Conservation (phyloP, 2,113 vertebrate genomes). For the Melanerpes formicivorus region DNA sequence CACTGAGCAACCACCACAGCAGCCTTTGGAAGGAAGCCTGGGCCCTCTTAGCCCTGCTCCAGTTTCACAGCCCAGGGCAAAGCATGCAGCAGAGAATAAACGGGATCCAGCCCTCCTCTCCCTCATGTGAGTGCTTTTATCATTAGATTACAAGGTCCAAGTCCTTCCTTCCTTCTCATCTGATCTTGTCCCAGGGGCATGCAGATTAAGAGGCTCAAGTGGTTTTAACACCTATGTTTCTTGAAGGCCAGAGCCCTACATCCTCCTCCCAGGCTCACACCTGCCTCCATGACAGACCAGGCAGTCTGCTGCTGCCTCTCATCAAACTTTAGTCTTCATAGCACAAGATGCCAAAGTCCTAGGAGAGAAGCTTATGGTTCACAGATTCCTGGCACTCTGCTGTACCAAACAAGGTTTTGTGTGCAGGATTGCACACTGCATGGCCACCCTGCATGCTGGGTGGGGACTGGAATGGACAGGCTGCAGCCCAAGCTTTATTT, state of each 20-base stretch:
- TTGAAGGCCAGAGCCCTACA: neutral
- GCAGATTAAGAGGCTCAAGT: neutral
- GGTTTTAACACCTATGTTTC: neutral
- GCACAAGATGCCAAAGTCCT: constrained; percentile 6
- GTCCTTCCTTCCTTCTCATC: constrained; percentile 17
- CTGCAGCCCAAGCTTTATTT: neutral
- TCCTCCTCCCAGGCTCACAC: neutral
- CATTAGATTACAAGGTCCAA: neutral
- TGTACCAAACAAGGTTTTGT: neutral
- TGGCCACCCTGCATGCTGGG: neutral
- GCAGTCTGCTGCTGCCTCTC: neutral
- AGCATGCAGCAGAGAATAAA: neutral
- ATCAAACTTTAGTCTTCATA: neutral
- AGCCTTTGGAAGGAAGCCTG: neutral
- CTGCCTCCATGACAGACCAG: neutral
- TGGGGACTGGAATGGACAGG: neutral
- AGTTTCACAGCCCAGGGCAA: neutral
- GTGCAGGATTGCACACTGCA: fast-evolving
- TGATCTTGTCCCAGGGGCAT: neutral
- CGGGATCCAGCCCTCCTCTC: neutral
- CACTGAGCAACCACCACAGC: neutral
- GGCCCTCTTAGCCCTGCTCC: neutral
- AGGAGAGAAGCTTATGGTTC: neutral
- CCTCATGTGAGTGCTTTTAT: neutral
- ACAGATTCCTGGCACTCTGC: neutral